These are phyloP conservation scores for Eilema sororculum DNA, from an alignment of 2,888 invertebrate genomes.

Conservation along the genomic window DNA sequence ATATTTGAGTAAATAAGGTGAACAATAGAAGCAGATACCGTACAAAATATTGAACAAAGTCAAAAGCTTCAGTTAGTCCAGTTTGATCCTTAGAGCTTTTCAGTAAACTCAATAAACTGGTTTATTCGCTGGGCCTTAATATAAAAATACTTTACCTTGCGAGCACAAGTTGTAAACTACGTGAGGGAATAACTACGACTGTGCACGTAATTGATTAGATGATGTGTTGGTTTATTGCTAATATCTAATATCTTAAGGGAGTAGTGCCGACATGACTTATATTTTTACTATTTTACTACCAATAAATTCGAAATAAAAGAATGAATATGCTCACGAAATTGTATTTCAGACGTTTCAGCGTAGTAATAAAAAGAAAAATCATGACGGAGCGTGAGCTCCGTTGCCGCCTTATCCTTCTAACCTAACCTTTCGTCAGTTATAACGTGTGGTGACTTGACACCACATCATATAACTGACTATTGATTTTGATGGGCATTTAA, in stretches of 20 bases:
- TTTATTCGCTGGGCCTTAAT: constrained; percentile 12
- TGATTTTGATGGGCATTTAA: too few species aligned
- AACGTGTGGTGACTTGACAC: too few species aligned
- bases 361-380: too few species aligned
- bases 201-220: constrained; percentile 53
- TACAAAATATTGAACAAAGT: constrained; percentile 3
- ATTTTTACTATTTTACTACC: background rate
- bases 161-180: constrained; percentile 37
- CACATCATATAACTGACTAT: too few species aligned
- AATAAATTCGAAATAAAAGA: too few species aligned
- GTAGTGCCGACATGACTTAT: background rate
- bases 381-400: too few species aligned
- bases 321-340: too few species aligned
- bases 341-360: too few species aligned
- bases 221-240: constrained; percentile 25
- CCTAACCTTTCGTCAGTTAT: too few species aligned
- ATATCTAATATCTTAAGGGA: constrained; percentile 34
- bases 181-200: constrained; percentile 32
- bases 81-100: constrained; percentile 10
- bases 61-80: constrained; percentile 2
- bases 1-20: background rate
- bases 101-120: constrained; percentile 14
- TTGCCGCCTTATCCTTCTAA: too few species aligned
- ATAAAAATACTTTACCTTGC: constrained; percentile 20
- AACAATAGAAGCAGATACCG: background rate